phyloP scores from a whole-genome alignment of 1,140 invertebrate species.

The Drosophila ogumai region DNA sequence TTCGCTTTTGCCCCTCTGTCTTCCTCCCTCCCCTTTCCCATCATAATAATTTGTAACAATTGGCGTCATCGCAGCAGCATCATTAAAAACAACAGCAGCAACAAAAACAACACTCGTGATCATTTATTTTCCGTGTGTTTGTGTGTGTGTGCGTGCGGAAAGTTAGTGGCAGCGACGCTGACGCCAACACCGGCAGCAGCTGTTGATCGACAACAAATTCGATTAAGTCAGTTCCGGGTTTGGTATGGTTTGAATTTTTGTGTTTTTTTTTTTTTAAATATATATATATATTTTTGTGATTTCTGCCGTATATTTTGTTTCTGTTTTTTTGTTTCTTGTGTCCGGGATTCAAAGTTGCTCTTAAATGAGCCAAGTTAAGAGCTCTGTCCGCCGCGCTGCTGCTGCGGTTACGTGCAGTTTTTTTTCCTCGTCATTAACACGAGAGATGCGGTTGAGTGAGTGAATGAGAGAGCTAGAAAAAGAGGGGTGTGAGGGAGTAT shows the following conservation, averaged over 20 bases:
- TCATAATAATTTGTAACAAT: conserved; percentile 42
- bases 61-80: conserved; percentile 58
- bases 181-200: conserved; percentile 41
- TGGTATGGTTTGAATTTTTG: conserved; percentile 72
- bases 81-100: conserved; percentile 48
- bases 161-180: conserved; percentile 42
- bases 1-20: not conserved
- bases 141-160: conserved; percentile 49
- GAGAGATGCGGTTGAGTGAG: conserved; percentile 11
- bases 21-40: not conserved
- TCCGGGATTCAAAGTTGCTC: conserved; percentile 33
- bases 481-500: not conserved
- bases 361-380: conserved; percentile 34
- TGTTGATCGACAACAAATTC: conserved; percentile 79
- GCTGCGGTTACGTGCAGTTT: conserved; percentile 42
- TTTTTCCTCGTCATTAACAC: conserved; percentile 27
- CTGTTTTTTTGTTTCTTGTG: conserved; percentile 25
- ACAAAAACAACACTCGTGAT: conserved; percentile 32
- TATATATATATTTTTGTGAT: conserved; percentile 46
- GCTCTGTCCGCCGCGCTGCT: conserved; percentile 28
- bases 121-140: conserved; percentile 31
- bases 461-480: not conserved
- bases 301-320: conserved; percentile 34
- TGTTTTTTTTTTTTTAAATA: conserved; percentile 51
- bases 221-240: conserved; percentile 80